Percentiles rank a stretch among this genome's conserved stretches.
These are phyloP conservation scores for Electrona antarctica DNA, from an alignment of 2,113 vertebrate genomes.

Conservation along the genomic window DNA sequence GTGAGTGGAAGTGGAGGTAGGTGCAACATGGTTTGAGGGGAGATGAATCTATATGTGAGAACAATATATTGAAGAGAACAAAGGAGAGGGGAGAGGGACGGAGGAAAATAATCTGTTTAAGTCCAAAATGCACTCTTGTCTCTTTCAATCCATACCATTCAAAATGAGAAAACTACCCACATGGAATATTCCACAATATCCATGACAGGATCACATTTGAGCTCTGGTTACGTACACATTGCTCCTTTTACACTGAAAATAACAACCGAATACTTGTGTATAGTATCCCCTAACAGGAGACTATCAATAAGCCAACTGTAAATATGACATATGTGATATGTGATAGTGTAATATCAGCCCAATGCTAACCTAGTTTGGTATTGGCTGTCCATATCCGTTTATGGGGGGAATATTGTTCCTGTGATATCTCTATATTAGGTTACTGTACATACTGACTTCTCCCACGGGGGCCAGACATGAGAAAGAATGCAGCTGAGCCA, in stretches of 20 bases:
- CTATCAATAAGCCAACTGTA: slow-evolving; percentile 59
- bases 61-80: slow-evolving; percentile 42
- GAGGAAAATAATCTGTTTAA: slow-evolving; percentile 41
- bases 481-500: slow-evolving; percentile 31
- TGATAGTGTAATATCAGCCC: slow-evolving; percentile 64
- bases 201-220: slow-evolving; percentile 53
- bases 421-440: slow-evolving; percentile 52
- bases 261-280: slow-evolving; percentile 46
- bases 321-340: slow-evolving; percentile 59
- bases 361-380: slow-evolving; percentile 53
- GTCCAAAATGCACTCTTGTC: slow-evolving; percentile 51
- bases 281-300: slow-evolving; percentile 59
- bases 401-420: slow-evolving; percentile 40
- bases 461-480: slow-evolving; percentile 39
- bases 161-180: slow-evolving; percentile 36
- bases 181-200: slow-evolving; percentile 39
- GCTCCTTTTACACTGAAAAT: slow-evolving; percentile 45
- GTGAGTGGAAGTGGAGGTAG: slow-evolving; percentile 21
- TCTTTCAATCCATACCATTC: slow-evolving; percentile 51
- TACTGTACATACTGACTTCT: slow-evolving; percentile 52
- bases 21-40: slow-evolving; percentile 47
- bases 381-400: slow-evolving; percentile 58
- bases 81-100: slow-evolving; percentile 7
- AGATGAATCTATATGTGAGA: slow-evolving; percentile 50
- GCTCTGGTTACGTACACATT: slow-evolving; percentile 51